Base-by-base conservation (phyloP, 2,888 invertebrate genomes). In the Cheilosia pagana region DNA sequence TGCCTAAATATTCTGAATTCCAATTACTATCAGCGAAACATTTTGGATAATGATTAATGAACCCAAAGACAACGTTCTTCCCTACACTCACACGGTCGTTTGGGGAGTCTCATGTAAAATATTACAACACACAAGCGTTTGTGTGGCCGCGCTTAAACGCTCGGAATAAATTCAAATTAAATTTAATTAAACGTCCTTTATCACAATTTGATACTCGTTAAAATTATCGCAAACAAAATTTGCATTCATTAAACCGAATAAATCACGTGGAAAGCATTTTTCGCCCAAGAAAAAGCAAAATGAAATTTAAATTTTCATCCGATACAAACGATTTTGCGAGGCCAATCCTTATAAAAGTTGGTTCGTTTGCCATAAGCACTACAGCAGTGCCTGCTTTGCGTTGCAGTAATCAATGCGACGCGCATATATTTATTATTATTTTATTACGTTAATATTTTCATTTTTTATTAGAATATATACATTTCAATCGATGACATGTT, bases 111-210 rank as follows among this genome's bases (percentile, higher is more conserved):
- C 41, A 59, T 50, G 25, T 28, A 74, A 74, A 71, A 48, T 50
- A 45, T 19, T 50, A 23, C 28, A 60, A n/a, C 45, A 60, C 45
- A 35, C 19, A n/a, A 62, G 28, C 12, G 25, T 50, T 48, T 39
- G 10, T 1, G 19, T 28, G 39, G 12, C 12, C 6, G 41, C 12
- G 45, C n/a, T 72, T 59, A 59, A 72, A 39, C 25, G 52, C n/a
- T 28, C 12, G 28, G 39, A 48, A 60, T 81, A 59, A 70, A 76
- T 68, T 74, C 31, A 68, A 68, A 48, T 62, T 45, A 35, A 77
- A 68, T 63, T 63, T 81, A 71, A 81, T 81, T 76, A 76, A 76
- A 81, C 53, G 10, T 39, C 59, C 53, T 76, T 59, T 63, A 65
- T 65, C 39, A 59, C 63, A 60, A 55, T 70, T 81, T 76, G 55